Base-by-base conservation (phyloP, 2,797 vertebrate genomes). In the Anniella stebbinsi region DNA sequence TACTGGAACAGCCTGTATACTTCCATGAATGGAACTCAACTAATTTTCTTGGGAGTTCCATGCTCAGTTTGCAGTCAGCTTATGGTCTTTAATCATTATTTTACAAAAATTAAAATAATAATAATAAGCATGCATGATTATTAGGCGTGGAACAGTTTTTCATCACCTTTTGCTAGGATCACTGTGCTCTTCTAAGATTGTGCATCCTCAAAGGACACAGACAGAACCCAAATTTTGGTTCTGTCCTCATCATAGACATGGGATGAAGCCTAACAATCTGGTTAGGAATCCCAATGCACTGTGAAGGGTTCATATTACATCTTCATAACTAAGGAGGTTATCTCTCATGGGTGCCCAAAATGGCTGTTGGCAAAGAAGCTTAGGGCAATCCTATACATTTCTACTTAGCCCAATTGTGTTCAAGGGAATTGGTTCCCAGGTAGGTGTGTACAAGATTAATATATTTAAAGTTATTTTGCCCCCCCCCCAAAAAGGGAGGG, bases 1-100 rank as follows among this genome's bases (percentile, higher is more conserved):
- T 87, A 87, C 85, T 69, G 89, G 89, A 90, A 90, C 70, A 87
- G 72, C 48, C 89, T 57, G 28, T 57, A 83, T 66, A 63, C 36
- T 82, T 87, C 80, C 48, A 70, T 87, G 80, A 90, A 83, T 77
- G 85, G 80, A 77, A 66, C 72, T 87, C 84, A 86, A 66, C 84
- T 69, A 54, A 84, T 88, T 73, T 83, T 90, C 72, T 77, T 51
- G 28, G 38, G 73, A 76, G 72, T 87, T 69, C 63, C 45, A 90
- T 63, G 67, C 66, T 75, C 36, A 60, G 84, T 86, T 86, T 54
- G 41, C 45, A 76, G 11, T 51, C 75, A 82, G 57, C 76, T 69
- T 76, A 76, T 38, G 77, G 69, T 23, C 69, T 82, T 87, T 63
- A 75, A 38, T 86, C 70, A 88, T 81, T 81, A 81, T 90, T 86